These are phyloP conservation scores for Coptodon bakossiorum DNA, from an alignment of 2,113 vertebrate species.

Conservation along the genomic window DNA sequence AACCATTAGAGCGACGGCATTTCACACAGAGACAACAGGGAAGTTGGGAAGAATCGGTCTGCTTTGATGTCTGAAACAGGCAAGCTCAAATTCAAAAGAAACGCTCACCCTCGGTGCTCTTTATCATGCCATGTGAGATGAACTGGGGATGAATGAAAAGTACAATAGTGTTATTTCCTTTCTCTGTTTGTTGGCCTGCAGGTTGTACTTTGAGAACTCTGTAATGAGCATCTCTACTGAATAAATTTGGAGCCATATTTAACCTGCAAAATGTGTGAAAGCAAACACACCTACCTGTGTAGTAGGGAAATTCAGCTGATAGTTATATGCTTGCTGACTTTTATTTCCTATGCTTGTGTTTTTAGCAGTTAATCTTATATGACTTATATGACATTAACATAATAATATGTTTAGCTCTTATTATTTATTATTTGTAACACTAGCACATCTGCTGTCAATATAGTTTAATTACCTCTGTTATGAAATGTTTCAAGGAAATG, in stretches of 20 bases:
- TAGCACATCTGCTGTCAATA: not conserved
- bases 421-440: not conserved
- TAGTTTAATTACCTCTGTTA: not conserved
- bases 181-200: not conserved
- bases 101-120: not conserved
- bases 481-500: not conserved
- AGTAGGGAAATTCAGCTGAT: not conserved
- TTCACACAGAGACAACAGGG: not conserved
- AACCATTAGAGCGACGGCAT: not conserved
- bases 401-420: not conserved
- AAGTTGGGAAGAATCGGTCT: not conserved
- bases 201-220: not conserved
- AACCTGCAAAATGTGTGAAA: not conserved
- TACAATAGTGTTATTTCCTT: not conserved
- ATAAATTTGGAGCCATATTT: not conserved
- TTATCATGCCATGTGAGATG: not conserved
- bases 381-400: not conserved
- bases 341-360: not conserved
- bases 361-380: not conserved
- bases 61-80: not conserved
- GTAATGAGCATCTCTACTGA: not conserved
- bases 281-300: not conserved
- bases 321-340: not conserved
- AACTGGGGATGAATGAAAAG: not conserved
- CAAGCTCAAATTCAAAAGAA: not conserved